A percentile compares a stretch with the other conserved stretches of the same genome.
Evolutionary conservation across 2,113 vertebrate species (phyloP).

Genomic region (Cardinalis cardinalis): DNA sequence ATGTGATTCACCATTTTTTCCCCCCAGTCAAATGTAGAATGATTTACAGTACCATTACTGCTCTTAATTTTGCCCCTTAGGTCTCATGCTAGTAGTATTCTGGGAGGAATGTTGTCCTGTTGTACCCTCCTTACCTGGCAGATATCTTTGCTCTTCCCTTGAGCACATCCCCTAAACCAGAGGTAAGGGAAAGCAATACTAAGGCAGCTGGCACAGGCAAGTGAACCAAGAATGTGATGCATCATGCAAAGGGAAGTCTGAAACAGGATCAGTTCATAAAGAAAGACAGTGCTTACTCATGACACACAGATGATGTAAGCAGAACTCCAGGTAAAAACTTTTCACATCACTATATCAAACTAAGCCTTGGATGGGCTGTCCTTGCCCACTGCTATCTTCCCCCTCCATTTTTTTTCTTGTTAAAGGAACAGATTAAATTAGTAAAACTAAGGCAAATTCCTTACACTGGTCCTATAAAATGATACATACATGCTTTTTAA

Average conservation of each 20-base stretch:
- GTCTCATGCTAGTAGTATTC: background rate
- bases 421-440: background rate
- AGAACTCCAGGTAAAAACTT: background rate
- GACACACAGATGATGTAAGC: background rate
- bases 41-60: background rate
- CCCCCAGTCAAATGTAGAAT: background rate
- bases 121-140: fast-evolving
- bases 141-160: background rate
- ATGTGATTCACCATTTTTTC: background rate
- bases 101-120: fast-evolving
- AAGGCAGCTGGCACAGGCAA: background rate
- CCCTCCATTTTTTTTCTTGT: background rate
- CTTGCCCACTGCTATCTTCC: background rate
- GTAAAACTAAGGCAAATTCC: background rate
- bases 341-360: background rate
- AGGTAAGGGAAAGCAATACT: background rate
- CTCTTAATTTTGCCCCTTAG: background rate
- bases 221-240: fast-evolving
- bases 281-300: background rate
- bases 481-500: background rate
- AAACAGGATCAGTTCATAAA: background rate
- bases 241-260: background rate
- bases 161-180: fast-evolving
- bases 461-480: background rate
- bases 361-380: background rate